Base-by-base conservation (phyloP, 2,888 invertebrate species). In the Pyrocoelia pectoralis region DNA sequence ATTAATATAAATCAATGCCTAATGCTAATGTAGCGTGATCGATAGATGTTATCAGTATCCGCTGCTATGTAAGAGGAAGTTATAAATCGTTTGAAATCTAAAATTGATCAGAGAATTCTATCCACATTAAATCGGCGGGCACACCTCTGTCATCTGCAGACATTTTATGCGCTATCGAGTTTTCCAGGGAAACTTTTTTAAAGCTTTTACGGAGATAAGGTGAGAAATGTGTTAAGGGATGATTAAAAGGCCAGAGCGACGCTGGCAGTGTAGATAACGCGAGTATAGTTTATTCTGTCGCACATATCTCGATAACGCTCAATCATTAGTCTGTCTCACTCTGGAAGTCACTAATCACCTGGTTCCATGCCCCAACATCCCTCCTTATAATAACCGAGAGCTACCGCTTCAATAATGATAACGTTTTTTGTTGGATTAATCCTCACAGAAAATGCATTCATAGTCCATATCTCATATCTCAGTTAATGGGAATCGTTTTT, bases 1-100 rank as follows among this genome's bases (percentile, higher is more conserved):
- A 77, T 80, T 80, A 81, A 80, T 81, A 80, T 81, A 80, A 80
- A 80, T 80, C 81, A 81, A 81, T 80, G 80, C 80, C 80, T 79
- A 80, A 80, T 79, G 80, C 76, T 80, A 81, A 80, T 79, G 79
- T 77, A 74, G 72, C 77, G 77, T 79, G 80, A 80, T 80, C 80
- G 79, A 80, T 80, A 80, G 80, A 80, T 80, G 70, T 65, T 78
- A 79, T 80, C 78, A 70, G 49, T 56, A 56, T 72, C 71, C 73
- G 75, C 74, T 71, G 73, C 73, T 75, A 75, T 78, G 75, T 76
- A 76, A 75, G 76, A 79, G 81, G 80, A 81, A 81, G 81, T 81
- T 80, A 81, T 81, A 81, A 81, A 81, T 81, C 80, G 79, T 78
- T 74, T 73, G 75, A 72, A 81, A 81, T 81, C 81, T 81, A 80